A percentile compares a stretch with the other conserved stretches of the same genome.
phyloP scores from a whole-genome alignment of 2,888 invertebrate genomes.

The Scelioninae gen. 2 region DNA sequence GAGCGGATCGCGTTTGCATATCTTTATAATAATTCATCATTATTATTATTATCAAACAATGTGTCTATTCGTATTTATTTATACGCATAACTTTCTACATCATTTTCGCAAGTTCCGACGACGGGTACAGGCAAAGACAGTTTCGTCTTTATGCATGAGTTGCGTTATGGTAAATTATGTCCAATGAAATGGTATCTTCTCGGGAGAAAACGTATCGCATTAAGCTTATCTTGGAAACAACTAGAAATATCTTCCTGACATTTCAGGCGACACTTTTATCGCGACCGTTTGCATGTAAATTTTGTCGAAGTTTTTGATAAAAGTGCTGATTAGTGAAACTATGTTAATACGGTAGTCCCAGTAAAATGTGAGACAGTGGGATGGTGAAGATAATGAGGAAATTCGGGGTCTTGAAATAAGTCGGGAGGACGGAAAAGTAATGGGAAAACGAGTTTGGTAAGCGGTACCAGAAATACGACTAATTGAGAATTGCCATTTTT shows the following conservation, averaged over 20 bases:
- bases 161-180: conserved; percentile 29
- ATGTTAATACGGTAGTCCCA: neutral
- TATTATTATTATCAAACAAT: conserved; percentile 15
- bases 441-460: too few relatives aligned
- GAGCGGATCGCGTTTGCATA: too few relatives aligned
- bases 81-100: too few relatives aligned
- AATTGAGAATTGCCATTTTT: too few relatives aligned
- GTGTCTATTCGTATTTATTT: neutral
- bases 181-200: conserved; percentile 17
- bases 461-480: too few relatives aligned
- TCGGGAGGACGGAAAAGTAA: too few relatives aligned
- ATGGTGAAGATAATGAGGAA: too few relatives aligned
- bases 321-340: neutral
- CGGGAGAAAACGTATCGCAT: conserved; percentile 30
- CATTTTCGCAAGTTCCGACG: too few relatives aligned
- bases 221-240: conserved; percentile 16
- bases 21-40: conserved; percentile 26
- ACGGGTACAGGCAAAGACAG: neutral
- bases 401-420: too few relatives aligned
- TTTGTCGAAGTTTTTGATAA: conserved; percentile 7
- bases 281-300: conserved; percentile 26
- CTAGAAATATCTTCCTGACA: conserved; percentile 10
- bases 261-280: conserved; percentile 21
- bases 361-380: neutral
- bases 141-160: conserved; percentile 29